Percentiles rank a stretch among this genome's conserved stretches.
Conservation (phyloP, 2,888 invertebrate species). For the Habroteleia sp. region DNA sequence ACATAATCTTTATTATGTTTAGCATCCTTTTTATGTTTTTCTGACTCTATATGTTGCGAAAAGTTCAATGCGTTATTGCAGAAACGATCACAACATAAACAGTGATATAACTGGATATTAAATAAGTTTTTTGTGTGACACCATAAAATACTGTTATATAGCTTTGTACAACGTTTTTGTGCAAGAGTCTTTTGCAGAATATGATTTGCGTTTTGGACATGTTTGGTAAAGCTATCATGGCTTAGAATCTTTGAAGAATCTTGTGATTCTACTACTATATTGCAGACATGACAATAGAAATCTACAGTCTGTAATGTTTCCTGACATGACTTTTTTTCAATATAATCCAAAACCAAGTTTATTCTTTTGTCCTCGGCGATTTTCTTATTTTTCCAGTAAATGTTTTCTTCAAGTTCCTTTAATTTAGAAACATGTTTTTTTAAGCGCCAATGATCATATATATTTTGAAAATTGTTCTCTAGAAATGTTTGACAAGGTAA, state of each 20-base stretch:
- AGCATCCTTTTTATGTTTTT: constrained; percentile 2
- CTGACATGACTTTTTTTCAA: constrained; percentile 8
- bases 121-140: constrained; percentile 60
- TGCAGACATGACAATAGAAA: constrained; percentile 45
- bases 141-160: constrained; percentile 42
- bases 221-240: not conserved
- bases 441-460: constrained; percentile 57
- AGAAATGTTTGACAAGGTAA: constrained; percentile 22
- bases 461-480: constrained; percentile 20
- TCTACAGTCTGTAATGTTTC: constrained; percentile 3
- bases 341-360: constrained; percentile 15
- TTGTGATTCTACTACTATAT: not conserved
- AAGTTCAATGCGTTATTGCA: constrained; percentile 61
- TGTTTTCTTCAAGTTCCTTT: not conserved
- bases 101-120: constrained; percentile 66
- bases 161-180: constrained; percentile 36
- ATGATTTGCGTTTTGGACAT: constrained; percentile 8
- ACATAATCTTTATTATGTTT: constrained; percentile 8
- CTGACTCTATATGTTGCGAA: constrained; percentile 60
- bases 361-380: not conserved
- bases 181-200: constrained; percentile 8
- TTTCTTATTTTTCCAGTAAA: constrained; percentile 2
- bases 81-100: constrained; percentile 57
- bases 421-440: constrained; percentile 13
- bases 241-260: not conserved